Evolutionary conservation across 2,797 vertebrate genomes (phyloP), one percentile per base, ranked within the genome.

Genomic region (Lacerta viridis): DNA sequence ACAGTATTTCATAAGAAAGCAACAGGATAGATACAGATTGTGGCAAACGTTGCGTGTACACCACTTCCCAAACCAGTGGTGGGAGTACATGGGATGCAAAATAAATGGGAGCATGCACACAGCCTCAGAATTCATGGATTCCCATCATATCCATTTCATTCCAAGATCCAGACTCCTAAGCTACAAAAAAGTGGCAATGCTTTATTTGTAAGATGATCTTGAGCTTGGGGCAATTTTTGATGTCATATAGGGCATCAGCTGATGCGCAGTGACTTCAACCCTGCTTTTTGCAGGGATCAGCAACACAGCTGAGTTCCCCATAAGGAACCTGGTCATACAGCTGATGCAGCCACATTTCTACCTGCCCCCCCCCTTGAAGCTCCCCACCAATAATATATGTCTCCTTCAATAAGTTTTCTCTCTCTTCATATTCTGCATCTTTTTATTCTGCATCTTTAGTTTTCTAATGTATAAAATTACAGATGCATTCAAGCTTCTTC

Each of bases 61-160:
- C 50, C 50, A 1, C 50, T 55, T 55, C 13, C 50, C 50, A 55
- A 50, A 50, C 50, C 50, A 50, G 11, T 50, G 11, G 50, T 50
- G 50, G 50, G 50, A 50, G 50, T 55, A 55, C 50, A 55, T 55
- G 50, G 50, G 50, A 55, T 55, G 11, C 13, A 55, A 13, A 55
- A 55, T 55, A 55, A 55, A 55, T 55, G 50, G 50, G 3, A 55
- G 50, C 13, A 4, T 55, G 50, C 50, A 55, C 50, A 55, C 50
- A 55, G 50, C 50, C 50, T 55, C 13, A 55, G 50, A 55, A 55
- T 55, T 59, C 59, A 83, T 61, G 0, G 0, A 80, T 90, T 80
- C 92, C 86, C 79, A 86, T 68, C 71, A 80, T 83, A 85, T 50
- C 80, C 55, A 43, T 83, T 76, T 41, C 74, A 85, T 72, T 79